These are phyloP conservation scores for Perizoma affinitatum DNA, from an alignment of 2,888 invertebrate species.

Conservation along the genomic window DNA sequence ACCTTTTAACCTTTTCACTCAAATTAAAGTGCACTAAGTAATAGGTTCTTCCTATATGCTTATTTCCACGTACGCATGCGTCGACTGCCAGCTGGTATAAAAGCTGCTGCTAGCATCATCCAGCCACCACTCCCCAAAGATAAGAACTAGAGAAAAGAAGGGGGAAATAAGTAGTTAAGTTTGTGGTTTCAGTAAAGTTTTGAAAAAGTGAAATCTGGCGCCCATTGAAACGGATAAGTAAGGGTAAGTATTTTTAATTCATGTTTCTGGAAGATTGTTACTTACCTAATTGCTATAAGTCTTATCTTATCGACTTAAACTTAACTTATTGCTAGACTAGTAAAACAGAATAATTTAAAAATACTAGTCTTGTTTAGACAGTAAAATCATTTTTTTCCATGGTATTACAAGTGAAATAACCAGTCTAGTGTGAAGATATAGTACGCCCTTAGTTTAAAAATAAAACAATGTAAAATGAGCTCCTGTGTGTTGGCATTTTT, in stretches of 20 bases:
- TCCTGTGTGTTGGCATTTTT: too few relatives aligned
- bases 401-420: too few relatives aligned
- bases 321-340: too few relatives aligned
- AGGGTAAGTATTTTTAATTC: slow-evolving; percentile 38
- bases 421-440: too few relatives aligned
- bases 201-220: slow-evolving; percentile 53
- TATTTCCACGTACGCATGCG: slow-evolving; percentile 60
- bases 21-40: slow-evolving; percentile 62
- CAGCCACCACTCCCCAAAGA: slow-evolving; percentile 64
- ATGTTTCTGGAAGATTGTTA: not conserved
- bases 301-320: too few relatives aligned
- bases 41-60: slow-evolving; percentile 52
- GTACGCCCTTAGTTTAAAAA: too few relatives aligned
- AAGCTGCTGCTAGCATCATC: slow-evolving; percentile 48
- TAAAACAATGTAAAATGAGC: too few relatives aligned
- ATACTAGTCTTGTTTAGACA: too few relatives aligned
- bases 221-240: slow-evolving; percentile 35
- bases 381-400: too few relatives aligned
- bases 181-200: slow-evolving; percentile 53
- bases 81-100: slow-evolving; percentile 53
- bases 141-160: slow-evolving; percentile 33
- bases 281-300: too few relatives aligned
- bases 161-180: slow-evolving; percentile 36
- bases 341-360: too few relatives aligned
- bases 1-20: slow-evolving; percentile 34